phyloP scores from a whole-genome alignment of 2,888 invertebrate species.

The Ennomos erosarius region DNA sequence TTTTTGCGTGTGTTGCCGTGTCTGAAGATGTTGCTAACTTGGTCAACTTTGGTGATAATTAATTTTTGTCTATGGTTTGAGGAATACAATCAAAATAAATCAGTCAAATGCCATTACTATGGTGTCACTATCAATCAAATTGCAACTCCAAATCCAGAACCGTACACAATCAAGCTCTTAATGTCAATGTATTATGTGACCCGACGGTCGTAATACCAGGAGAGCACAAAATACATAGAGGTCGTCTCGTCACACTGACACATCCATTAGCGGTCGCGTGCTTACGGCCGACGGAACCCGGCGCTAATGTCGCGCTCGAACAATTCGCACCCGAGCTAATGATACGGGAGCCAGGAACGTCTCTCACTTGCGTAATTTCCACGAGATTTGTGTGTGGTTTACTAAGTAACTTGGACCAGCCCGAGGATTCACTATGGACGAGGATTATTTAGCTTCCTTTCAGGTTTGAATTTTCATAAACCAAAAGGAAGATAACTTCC shows the following conservation, averaged over 20 bases:
- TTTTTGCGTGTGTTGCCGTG: too few relatives aligned
- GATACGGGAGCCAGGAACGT: conserved; percentile 1
- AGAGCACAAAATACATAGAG: conserved; percentile 29
- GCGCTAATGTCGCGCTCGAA: conserved; percentile 8
- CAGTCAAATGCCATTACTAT: too few relatives aligned
- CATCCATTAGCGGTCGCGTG: conserved; percentile 25
- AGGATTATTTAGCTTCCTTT: too few relatives aligned
- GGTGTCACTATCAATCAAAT: too few relatives aligned
- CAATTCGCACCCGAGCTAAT: conserved; percentile 7
- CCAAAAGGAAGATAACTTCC: too few relatives aligned
- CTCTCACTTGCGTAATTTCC: not conserved
- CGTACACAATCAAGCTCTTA: not conserved
- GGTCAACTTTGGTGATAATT: too few relatives aligned
- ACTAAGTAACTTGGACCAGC: not conserved
- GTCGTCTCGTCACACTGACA: conserved; percentile 23
- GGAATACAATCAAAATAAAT: too few relatives aligned
- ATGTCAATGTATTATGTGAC: not conserved
- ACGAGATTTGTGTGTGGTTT: not conserved
- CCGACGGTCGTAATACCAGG: conserved; percentile 21
- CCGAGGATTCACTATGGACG: too few relatives aligned
- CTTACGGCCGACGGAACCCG: conserved; percentile 2
- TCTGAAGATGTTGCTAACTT: too few relatives aligned
- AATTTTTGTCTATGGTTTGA: too few relatives aligned
- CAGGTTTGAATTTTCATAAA: too few relatives aligned
- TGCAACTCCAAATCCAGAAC: too few relatives aligned